phyloP scores from a whole-genome alignment of 2,113 vertebrate species.

The Burhinus bistriatus region DNA sequence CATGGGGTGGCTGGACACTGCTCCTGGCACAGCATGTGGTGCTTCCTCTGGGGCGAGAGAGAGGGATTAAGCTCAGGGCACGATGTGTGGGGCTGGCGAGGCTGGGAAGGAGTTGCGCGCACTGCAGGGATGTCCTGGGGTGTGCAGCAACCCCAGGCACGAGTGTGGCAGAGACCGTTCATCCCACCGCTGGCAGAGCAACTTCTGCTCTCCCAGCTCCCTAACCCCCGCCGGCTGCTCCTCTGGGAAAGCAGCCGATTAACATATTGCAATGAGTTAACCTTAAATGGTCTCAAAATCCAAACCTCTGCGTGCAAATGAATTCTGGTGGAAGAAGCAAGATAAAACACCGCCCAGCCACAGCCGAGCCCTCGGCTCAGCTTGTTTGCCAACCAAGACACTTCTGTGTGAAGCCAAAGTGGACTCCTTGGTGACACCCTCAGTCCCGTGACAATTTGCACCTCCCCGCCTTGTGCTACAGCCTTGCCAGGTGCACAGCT shows the following conservation, averaged over 20 bases:
- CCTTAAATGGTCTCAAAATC: constrained; percentile 51
- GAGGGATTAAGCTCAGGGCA: not conserved
- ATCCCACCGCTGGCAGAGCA: not conserved
- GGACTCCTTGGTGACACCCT: not conserved
- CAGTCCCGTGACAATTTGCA: not conserved
- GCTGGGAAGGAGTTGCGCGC: not conserved
- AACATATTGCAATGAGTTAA: constrained; percentile 37
- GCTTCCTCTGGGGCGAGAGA: accelerated
- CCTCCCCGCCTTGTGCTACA: not conserved
- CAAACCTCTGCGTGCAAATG: constrained; percentile 8
- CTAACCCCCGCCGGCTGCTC: not conserved
- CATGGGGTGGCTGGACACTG: accelerated
- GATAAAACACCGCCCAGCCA: not conserved
- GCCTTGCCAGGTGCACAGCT: not conserved
- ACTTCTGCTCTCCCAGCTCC: not conserved
- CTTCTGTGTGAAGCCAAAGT: not conserved
- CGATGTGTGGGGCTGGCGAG: accelerated
- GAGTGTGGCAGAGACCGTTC: not conserved
- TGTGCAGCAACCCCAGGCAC: not conserved
- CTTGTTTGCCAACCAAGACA: not conserved
- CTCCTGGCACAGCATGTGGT: not conserved
- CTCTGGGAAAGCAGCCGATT: not conserved
- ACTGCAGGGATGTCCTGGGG: not conserved
- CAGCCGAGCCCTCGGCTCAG: not conserved
- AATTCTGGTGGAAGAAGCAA: not conserved